phyloP scores from a whole-genome alignment of 2,113 vertebrate species.

The Lonchura striata region DNA sequence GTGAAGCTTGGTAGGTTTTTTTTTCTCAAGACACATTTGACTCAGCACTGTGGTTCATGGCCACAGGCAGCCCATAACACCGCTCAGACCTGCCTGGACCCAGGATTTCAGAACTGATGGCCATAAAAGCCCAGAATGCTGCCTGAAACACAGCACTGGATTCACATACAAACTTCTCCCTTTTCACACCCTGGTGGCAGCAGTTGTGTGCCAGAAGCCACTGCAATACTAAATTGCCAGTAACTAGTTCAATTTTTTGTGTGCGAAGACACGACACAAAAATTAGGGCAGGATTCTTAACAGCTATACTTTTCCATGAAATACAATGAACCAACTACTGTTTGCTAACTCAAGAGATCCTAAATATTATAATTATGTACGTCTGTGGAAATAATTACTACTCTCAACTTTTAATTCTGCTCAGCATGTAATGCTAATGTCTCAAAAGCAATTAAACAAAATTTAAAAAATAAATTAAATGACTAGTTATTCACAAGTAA shows the following conservation, averaged over 20 bases:
- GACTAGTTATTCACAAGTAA: neutral
- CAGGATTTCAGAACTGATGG: neutral
- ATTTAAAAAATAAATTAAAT: neutral
- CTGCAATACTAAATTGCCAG: no score
- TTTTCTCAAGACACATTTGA: neutral
- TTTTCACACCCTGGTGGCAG: neutral
- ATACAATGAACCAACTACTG: neutral
- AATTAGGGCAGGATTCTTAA: neutral
- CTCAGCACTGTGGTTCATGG: neutral
- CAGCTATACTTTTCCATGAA: neutral
- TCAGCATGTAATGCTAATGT: neutral
- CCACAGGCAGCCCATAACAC: rapidly evolving
- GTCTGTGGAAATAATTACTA: neutral
- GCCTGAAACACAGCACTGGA: neutral
- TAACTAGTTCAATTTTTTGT: neutral
- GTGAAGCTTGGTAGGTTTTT: neutral
- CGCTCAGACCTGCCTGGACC: neutral
- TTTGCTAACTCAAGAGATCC: neutral
- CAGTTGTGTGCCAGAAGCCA: neutral
- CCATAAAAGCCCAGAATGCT: neutral
- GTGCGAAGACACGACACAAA: neutral
- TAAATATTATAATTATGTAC: neutral
- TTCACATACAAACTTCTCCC: neutral
- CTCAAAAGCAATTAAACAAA: neutral
- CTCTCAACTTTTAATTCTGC: neutral